phyloP scores from a whole-genome alignment of 2,113 vertebrate species.

The Heteronetta atricapilla region DNA sequence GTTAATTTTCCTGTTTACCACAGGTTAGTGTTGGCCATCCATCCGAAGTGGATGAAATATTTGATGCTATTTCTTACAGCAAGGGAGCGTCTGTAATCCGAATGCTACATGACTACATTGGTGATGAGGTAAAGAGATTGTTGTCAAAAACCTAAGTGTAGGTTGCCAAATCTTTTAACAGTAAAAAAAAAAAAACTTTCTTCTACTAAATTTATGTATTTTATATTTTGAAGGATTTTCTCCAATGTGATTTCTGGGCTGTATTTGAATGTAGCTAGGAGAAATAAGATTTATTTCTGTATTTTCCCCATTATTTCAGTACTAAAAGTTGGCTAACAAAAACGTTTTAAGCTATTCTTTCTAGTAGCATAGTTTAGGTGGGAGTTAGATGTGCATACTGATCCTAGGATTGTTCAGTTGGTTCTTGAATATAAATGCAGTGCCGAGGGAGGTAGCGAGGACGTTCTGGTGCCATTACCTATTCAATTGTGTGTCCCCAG shows the following conservation, averaged over 20 bases:
- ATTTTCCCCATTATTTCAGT: too few species aligned
- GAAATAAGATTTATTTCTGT: background rate
- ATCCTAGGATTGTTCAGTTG: background rate
- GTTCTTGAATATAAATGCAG: background rate
- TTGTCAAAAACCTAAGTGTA: background rate
- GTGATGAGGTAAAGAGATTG: slow-evolving; percentile 86
- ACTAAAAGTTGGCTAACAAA: background rate
- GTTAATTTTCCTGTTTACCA: background rate
- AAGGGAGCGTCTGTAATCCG: slow-evolving; percentile 98
- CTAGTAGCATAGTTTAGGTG: background rate
- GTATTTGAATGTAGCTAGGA: background rate
- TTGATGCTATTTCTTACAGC: slow-evolving; percentile 98
- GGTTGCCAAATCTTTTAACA: background rate
- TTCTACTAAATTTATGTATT: background rate
- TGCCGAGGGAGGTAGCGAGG: background rate
- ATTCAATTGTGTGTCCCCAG: slow-evolving; percentile 73
- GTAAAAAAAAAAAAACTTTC: background rate
- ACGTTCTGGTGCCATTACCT: background rate
- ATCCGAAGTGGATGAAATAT: slow-evolving; percentile 98
- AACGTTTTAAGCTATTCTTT: background rate
- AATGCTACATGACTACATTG: slow-evolving; percentile 97
- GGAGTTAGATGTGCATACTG: background rate
- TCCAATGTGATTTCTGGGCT: background rate
- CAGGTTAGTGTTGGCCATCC: slow-evolving; percentile 97
- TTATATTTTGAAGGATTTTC: background rate